Evolutionary conservation across 2,888 invertebrate species (phyloP).

Genomic region (Meiosimyza platycephala): DNA sequence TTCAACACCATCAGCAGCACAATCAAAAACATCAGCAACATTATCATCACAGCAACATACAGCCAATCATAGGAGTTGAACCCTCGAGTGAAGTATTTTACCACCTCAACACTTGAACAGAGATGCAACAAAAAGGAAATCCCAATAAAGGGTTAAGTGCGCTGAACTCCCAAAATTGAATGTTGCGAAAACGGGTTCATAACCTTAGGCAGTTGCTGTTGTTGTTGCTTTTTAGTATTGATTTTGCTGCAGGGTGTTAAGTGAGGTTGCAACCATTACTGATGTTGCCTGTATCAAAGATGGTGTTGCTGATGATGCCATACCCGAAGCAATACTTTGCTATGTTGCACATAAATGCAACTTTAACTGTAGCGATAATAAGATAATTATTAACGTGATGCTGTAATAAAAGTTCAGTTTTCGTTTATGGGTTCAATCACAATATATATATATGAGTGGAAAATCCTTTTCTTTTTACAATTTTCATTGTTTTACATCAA

Average conservation of each 20-base stretch:
- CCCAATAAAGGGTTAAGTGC: conserved; percentile 50
- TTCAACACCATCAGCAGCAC: not conserved
- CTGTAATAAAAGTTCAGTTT: conserved; percentile 49
- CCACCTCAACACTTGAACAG: not conserved
- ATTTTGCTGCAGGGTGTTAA: not conserved
- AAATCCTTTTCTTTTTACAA: too few relatives aligned
- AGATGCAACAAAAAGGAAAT: conserved; percentile 3
- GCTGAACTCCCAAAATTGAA: conserved; percentile 42
- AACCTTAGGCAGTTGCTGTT: not conserved
- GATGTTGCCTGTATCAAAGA: too few relatives aligned
- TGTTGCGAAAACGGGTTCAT: not conserved
- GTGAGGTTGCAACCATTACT: too few relatives aligned
- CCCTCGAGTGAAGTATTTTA: too few relatives aligned
- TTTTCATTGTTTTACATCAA: not conserved
- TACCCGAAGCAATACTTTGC: too few relatives aligned
- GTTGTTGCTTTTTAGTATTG: not conserved
- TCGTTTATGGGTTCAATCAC: not conserved
- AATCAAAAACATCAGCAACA: conserved; percentile 19
- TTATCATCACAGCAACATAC: not conserved
- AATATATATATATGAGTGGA: too few relatives aligned
- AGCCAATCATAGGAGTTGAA: too few relatives aligned
- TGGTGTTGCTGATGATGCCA: too few relatives aligned
- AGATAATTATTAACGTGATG: conserved; percentile 59
- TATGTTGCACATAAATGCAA: not conserved
- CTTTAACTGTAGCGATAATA: conserved; percentile 51